Conservation (phyloP, 2,113 vertebrate genomes). For the Canis aureus region DNA sequence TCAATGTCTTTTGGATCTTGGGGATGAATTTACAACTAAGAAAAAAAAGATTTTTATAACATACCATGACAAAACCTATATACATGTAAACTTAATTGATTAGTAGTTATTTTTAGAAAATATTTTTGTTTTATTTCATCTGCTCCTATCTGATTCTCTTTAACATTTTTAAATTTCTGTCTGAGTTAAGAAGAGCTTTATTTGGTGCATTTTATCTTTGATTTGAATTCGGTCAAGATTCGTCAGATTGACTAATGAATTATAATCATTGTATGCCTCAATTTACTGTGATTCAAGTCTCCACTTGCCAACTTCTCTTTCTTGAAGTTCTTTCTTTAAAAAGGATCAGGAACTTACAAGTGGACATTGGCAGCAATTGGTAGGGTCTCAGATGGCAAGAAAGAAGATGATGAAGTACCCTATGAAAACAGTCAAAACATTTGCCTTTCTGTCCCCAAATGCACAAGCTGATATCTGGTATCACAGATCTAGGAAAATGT, state of each 20-base stretch:
- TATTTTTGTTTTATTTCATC: neutral
- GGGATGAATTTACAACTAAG: slow-evolving; percentile 12
- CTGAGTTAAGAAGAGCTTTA: neutral
- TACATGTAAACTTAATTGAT: neutral
- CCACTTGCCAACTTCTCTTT: neutral
- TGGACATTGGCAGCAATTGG: neutral
- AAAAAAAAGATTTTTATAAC: neutral
- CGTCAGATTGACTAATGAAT: neutral
- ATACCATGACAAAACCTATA: neutral
- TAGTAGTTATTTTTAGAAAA: slow-evolving; percentile 17
- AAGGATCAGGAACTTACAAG: neutral
- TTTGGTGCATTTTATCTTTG: neutral
- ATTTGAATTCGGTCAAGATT: neutral
- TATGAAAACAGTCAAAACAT: neutral
- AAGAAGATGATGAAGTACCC: neutral
- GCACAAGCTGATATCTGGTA: neutral
- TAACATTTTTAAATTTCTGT: neutral
- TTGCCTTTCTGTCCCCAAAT: neutral
- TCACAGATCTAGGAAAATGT: neutral
- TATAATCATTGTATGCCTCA: neutral
- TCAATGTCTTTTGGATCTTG: neutral
- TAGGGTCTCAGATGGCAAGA: neutral
- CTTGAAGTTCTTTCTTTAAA: neutral
- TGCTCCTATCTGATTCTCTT: neutral
- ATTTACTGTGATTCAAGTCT: slow-evolving; percentile 15